Evolutionary conservation across 2,888 invertebrate species (phyloP).

Genomic region (Diplolepis rosae): DNA sequence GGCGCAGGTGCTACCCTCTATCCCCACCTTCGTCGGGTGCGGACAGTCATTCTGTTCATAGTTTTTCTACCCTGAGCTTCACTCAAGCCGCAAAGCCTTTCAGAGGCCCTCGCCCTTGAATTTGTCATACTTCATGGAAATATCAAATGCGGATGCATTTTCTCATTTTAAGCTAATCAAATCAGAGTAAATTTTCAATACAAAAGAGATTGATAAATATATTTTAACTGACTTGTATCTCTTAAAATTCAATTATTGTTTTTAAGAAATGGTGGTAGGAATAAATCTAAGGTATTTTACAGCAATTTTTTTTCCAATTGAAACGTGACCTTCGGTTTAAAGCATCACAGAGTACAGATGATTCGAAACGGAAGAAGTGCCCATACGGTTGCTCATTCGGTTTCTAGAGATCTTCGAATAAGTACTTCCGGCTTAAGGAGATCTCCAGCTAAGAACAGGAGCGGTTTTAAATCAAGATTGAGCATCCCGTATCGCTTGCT

Average conservation of each 20-base stretch:
- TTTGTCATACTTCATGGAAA: background rate
- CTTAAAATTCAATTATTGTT: no score
- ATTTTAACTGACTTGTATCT: no score
- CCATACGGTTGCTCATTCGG: constrained; percentile 39
- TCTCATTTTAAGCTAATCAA: background rate
- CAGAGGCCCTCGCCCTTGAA: background rate
- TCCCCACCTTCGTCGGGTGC: constrained; percentile 39
- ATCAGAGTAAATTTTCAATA: no score
- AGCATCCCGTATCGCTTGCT: constrained; percentile 12
- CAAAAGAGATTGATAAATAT: no score
- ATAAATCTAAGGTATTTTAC: background rate
- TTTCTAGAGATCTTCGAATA: constrained; percentile 45
- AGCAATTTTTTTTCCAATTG: background rate
- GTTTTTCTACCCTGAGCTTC: constrained; percentile 64
- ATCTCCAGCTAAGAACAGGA: constrained; percentile 32
- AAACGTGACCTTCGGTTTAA: background rate
- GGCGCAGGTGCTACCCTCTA: constrained; percentile 66
- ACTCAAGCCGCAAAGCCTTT: constrained; percentile 35
- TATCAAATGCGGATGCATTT: background rate
- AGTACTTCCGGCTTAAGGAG: constrained; percentile 57
- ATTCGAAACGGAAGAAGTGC: constrained; percentile 46
- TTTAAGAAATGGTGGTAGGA: no score
- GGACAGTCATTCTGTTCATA: constrained; percentile 58
- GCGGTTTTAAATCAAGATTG: constrained; percentile 31
- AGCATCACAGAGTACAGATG: constrained; percentile 1